Evolutionary conservation across 2,113 vertebrate species (phyloP).

Genomic region (Rhombomys opimus): DNA sequence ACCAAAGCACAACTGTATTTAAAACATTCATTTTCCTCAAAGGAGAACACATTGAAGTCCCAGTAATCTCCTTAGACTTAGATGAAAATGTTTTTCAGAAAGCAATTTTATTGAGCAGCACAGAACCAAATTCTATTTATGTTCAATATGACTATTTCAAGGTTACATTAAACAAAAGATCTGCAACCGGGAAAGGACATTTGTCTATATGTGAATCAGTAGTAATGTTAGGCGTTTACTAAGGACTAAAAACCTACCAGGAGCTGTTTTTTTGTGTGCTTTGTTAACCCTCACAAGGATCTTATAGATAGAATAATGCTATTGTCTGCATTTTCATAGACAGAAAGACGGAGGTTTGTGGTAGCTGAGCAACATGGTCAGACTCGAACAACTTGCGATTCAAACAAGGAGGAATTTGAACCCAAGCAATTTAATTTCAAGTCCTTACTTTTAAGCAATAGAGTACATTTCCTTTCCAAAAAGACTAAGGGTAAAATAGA

Average conservation of each 20-base stretch:
- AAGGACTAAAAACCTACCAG: not conserved
- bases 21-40: constrained; percentile 14
- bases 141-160: not conserved
- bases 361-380: not conserved
- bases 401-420: not conserved
- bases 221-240: not conserved
- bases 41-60: not conserved
- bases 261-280: not conserved
- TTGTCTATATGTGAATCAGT: constrained; percentile 1
- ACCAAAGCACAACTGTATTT: not conserved
- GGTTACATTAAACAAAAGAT: not conserved
- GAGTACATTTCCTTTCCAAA: not conserved
- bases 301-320: not conserved
- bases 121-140: not conserved
- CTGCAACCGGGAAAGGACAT: not conserved
- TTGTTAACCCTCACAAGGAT: not conserved
- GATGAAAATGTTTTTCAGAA: constrained; percentile 48
- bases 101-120: constrained; percentile 11
- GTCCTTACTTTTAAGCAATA: not conserved
- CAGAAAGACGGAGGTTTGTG: not conserved
- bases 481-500: not conserved
- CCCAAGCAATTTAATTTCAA: not conserved
- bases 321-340: not conserved
- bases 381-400: not conserved
- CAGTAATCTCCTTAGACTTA: not conserved